Percentiles rank a stretch among this genome's conserved stretches.
These are phyloP conservation scores for Sesia apiformis DNA, from an alignment of 2,888 invertebrate species.

Conservation along the genomic window DNA sequence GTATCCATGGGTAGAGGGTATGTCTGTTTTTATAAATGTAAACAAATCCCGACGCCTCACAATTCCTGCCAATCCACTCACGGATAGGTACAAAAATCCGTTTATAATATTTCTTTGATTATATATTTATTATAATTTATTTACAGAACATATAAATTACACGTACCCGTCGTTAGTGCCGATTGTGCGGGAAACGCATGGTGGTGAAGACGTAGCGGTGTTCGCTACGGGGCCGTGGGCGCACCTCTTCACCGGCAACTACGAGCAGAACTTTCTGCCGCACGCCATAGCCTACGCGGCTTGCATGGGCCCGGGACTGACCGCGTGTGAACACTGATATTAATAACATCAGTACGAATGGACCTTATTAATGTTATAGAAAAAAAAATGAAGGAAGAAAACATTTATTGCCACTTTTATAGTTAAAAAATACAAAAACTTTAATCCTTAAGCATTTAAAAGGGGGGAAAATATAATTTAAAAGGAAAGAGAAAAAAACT, in stretches of 20 bases:
- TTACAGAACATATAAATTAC: conserved; percentile 59
- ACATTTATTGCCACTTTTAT: no score
- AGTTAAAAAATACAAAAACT: no score
- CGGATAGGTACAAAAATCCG: no score
- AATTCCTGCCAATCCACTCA: no score
- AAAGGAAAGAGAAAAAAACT: no score
- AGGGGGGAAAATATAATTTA: no score
- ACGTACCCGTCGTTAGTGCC: conserved; percentile 78
- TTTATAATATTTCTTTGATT: no score
- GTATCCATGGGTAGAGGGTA: no score
- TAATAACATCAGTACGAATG: conserved; percentile 6
- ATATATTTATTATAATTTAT: not conserved
- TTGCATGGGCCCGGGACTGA: conserved; percentile 79
- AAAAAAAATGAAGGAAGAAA: no score
- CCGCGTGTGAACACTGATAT: conserved; percentile 37
- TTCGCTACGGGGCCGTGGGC: conserved; percentile 86
- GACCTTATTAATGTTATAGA: not conserved
- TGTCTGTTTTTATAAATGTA: no score
- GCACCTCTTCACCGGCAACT: conserved; percentile 85
- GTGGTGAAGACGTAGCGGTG: conserved; percentile 86
- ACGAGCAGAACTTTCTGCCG: conserved; percentile 86
- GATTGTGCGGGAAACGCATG: conserved; percentile 78
- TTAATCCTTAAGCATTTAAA: no score
- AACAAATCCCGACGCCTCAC: no score
- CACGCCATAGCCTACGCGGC: conserved; percentile 83